Base-by-base conservation (phyloP, 2,113 vertebrate genomes). In the Alouatta palliata region DNA sequence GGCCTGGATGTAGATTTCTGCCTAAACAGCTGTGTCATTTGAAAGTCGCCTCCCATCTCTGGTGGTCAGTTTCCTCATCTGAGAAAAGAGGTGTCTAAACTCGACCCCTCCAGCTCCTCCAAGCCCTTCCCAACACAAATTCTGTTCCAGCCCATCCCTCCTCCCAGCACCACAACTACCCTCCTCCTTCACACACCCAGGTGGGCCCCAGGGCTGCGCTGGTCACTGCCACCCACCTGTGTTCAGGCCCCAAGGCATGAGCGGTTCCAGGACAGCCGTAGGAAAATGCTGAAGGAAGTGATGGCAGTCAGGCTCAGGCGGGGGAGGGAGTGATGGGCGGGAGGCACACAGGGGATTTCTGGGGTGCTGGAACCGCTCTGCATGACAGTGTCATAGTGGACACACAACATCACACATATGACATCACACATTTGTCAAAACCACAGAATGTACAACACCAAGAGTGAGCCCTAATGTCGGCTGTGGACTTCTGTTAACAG, bases 141-240 rank as follows among this genome's bases (percentile, higher is more conserved):
- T 68, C 14, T 37, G 7, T 77, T 37, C 79, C 12, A 21, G 47
- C 37, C n/a, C 7, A 8, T 30, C 32, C n/a, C 45, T 43, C 17
- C 32, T 20, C 6, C 54, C 3, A n/a, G 54, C 27, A 40, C 43
- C 1, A 0, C 19, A n/a, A 52, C 0, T 0, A 6, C 30, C 27
- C 77, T 52, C 6, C 10, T 27, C 37, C 54, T 52, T 73, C 61
- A 73, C 2, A 3, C 11, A 6, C 52, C 30, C 43, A 12, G 23
- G 16, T 13, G 16, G 21, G 56, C 9, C 23, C 81, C 27, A 77
- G n/a, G 82, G 66, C 43, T 1, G 0, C 2, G 21, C 11, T 23
- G 4, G 17, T 71, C 71, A 64, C 20, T 35, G 43, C 43, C 81
- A 68, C 68, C 56, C 5, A 21, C 54, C 43, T 1, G 13, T 7